Evolutionary conservation across 2,797 vertebrate genomes (phyloP).

Genomic region (Sebastes vulpes): DNA sequence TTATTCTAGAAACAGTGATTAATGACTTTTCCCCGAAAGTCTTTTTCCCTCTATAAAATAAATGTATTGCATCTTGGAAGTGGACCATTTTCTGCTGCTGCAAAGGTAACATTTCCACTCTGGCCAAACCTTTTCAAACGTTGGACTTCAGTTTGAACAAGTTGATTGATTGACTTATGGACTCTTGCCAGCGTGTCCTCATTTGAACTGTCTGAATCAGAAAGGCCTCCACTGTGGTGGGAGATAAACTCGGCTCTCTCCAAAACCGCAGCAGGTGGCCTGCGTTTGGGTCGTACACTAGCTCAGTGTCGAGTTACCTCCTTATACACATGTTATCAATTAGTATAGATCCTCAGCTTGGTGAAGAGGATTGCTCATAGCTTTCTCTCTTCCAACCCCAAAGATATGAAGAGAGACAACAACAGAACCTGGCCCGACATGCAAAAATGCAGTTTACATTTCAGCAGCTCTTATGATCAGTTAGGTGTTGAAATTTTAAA

Average conservation of each 20-base stretch:
- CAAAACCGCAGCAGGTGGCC: conserved; percentile 82
- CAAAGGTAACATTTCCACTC: conserved; percentile 12
- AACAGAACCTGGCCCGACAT: conserved; percentile 19
- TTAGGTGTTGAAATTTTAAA: conserved; percentile 45
- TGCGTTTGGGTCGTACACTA: conserved; percentile 76
- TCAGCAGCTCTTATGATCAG: conserved; percentile 51
- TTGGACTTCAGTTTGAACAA: conserved; percentile 45
- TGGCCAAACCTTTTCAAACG: conserved; percentile 45
- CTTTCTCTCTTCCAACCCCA: conserved; percentile 31
- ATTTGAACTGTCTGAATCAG: conserved; percentile 70
- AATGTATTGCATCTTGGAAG: conserved; percentile 38
- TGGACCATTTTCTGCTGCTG: conserved; percentile 34
- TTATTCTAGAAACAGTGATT: conserved; percentile 55
- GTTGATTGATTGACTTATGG: conserved; percentile 71
- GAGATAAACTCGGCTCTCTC: conserved; percentile 52
- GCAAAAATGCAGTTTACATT: conserved; percentile 62
- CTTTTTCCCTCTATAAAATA: conserved; percentile 18
- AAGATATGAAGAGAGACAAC: conserved; percentile 18
- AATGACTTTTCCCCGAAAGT: conserved; percentile 20
- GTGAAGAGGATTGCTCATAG: conserved; percentile 43
- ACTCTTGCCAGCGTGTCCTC: conserved; percentile 74
- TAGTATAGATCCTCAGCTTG: conserved; percentile 58
- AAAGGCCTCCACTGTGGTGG: conserved; percentile 64
- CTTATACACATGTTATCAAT: conserved; percentile 76
- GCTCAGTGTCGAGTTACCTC: conserved; percentile 67